Evolutionary conservation across 2,797 vertebrate genomes (phyloP), one percentile per base, ranked within the genome.

Genomic region (Dermochelys coriacea): DNA sequence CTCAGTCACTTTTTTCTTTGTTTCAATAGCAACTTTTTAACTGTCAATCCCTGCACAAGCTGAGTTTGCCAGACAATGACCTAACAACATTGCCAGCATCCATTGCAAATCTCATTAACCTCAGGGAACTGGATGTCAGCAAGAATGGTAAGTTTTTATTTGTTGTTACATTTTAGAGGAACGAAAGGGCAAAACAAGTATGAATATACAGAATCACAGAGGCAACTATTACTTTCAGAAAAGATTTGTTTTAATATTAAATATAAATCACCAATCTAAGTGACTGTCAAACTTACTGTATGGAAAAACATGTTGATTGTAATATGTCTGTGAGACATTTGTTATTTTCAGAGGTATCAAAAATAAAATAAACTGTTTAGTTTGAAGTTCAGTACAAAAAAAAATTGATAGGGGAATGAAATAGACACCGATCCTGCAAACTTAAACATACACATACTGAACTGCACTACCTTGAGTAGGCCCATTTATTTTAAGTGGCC

Each of bases 61-160:
- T 99, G 98, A 99, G 99, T 98, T 98, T 99, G 98, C 99, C 99
- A 95, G 99, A 99, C 98, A 99, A 99, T 98, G 99, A 99, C 98
- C 98, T 99, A 95, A 99, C 99, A 64, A 98, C 99, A 95, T 98
- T 99, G 98, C 99, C 99, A 91, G 98, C 99, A 94, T 99, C 99
- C 86, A 99, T 99, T 97, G 99, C 99, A 97, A 99, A 99, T 99
- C 99, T 99, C 98, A 98, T 99, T 98, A 99, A 99, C 98, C 99
- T 99, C 99, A 99, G 99, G 98, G 99, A 99, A 98, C 99, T 99
- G 95, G 99, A 99, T 97, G 98, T 99, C 99, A 99, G 99, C 99
- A 99, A 99, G 98, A 99, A 99, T 98, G 99, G 99, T 99, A 99
- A 99, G 99, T 92, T 61, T 97, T 97, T 84, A 85, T 37, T 93